These are phyloP conservation scores for Dione vanillae DNA, from an alignment of 2,888 invertebrate species.

Conservation along the genomic window DNA sequence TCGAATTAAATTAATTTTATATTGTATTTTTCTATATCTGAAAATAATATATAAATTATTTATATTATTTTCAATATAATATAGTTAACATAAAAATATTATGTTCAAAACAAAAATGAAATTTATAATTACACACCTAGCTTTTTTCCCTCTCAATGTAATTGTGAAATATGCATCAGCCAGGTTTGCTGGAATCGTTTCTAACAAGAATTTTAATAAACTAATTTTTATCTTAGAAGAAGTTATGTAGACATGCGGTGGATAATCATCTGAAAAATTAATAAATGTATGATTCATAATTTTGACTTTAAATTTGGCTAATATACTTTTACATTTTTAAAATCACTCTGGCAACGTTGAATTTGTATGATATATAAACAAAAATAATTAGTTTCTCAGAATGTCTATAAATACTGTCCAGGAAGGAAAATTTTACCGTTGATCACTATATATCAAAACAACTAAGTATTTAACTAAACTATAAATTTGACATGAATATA, in stretches of 20 bases:
- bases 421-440: too few species aligned
- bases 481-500: background rate
- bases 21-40: slow-evolving; percentile 55
- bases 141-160: background rate
- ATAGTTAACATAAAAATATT: too few species aligned
- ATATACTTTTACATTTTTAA: too few species aligned
- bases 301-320: too few species aligned
- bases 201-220: background rate
- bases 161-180: background rate
- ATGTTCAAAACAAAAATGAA: too few species aligned
- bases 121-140: slow-evolving; percentile 7
- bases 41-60: slow-evolving; percentile 28
- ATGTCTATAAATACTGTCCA: too few species aligned
- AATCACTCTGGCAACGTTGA: too few species aligned
- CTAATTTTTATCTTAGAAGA: background rate
- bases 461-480: too few species aligned
- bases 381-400: too few species aligned
- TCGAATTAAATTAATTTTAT: slow-evolving; percentile 41
- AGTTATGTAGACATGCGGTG: background rate
- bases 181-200: slow-evolving; percentile 8
- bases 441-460: too few species aligned
- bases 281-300: background rate
- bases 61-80: too few species aligned
- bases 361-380: too few species aligned
- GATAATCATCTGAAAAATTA: slow-evolving; percentile 15